Base-by-base conservation (phyloP, 1,140 invertebrate genomes). In the Procambarus virginalis region DNA sequence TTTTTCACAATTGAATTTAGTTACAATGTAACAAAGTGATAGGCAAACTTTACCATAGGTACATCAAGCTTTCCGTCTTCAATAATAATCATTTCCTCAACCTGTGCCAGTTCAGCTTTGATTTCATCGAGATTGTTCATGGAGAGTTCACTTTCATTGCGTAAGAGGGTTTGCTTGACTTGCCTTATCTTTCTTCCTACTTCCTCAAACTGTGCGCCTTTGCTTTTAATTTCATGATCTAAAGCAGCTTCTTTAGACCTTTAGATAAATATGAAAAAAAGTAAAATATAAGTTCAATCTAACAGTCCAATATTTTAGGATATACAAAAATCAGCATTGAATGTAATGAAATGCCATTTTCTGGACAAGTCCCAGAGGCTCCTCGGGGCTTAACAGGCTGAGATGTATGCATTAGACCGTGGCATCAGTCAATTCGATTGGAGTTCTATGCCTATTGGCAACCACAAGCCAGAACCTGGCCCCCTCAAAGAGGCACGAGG, bases 221-320 rank as follows among this genome's bases (percentile, higher is more conserved):
- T 76, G 75, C 34, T 89, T 73, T 78, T 83, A 20, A 89, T 84
- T 8, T 89, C 82, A 60, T 89, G 82, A 4, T 89, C 80, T 34
- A 89, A 51, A 34, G 87, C 87, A 77, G 80, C 87, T 77, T 89
- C 87, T 73, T 34, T 5, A 34, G 80, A 64, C 55, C 87, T 89
- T 20, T 45, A 84, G 12, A 20, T 6, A 10, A 12, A 20, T 2
- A 73, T 48, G 12, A 20, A 60, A 10, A 12, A 77, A 60, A 20
- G 10, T 17, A 64, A 64, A 55, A 55, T 55, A 12, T 5, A 8
- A 55, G 34, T 34, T 34, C 34, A 34, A 34, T 34, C 34, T 34
- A 34, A 34, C 34, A 34, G 34, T 34, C 34, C 34, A 34, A 34
- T 34, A 34, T 34, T 34, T 34, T 34, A 34, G 34, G 34, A 34